A percentile compares a stretch with the other conserved stretches of the same genome.
Conservation (phyloP, 2,888 invertebrate species). For the Eremobia ochroleuca region DNA sequence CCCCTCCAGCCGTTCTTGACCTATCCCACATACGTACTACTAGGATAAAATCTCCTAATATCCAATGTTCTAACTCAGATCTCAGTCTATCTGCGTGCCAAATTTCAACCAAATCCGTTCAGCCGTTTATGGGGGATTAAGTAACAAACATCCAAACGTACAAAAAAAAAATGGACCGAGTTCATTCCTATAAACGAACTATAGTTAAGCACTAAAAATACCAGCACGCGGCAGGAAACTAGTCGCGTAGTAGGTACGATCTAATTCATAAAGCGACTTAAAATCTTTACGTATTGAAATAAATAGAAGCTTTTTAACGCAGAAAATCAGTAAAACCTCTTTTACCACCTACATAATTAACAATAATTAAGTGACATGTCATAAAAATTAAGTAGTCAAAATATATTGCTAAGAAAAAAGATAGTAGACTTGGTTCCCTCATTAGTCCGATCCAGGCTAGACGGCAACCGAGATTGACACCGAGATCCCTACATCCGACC, state of each 20-base stretch:
- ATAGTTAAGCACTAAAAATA: neutral
- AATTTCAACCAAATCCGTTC: no score
- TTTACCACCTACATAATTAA: neutral
- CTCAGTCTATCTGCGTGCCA: no score
- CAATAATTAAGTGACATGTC: neutral
- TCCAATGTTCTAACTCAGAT: neutral
- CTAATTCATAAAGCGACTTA: neutral
- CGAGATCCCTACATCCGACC: conserved; percentile 2
- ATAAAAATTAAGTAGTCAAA: neutral
- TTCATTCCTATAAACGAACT: neutral
- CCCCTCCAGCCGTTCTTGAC: no score
- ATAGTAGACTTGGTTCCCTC: neutral
- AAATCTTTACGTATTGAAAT: neutral
- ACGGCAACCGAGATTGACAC: conserved; percentile 6
- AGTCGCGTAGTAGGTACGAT: neutral
- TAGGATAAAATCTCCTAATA: neutral
- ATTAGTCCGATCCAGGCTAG: conserved; percentile 9
- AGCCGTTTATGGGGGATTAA: neutral
- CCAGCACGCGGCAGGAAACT: neutral
- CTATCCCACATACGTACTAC: neutral
- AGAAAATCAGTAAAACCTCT: neutral
- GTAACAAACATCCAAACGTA: neutral
- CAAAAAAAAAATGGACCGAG: neutral
- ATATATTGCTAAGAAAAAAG: neutral
- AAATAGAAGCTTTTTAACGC: neutral